phyloP scores from a whole-genome alignment of 2,797 vertebrate genomes.

The Spinus olivaceus region DNA sequence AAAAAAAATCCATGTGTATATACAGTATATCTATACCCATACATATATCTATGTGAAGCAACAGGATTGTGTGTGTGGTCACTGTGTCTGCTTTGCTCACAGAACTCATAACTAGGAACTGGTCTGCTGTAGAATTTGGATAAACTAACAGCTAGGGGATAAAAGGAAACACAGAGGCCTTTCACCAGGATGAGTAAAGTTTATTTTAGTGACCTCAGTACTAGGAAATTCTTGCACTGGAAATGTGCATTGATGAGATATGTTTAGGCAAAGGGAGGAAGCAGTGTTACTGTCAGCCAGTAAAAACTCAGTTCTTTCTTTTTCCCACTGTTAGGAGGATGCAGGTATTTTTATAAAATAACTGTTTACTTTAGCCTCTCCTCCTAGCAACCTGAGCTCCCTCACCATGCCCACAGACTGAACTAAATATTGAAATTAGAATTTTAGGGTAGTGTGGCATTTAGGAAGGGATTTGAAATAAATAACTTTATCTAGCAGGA shows the following conservation, averaged over 20 bases:
- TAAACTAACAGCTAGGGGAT: neutral
- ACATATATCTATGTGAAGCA: slow-evolving; percentile 71
- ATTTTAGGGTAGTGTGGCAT: neutral
- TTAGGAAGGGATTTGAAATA: neutral
- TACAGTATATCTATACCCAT: slow-evolving; percentile 62
- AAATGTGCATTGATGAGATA: neutral
- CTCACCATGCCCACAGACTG: neutral
- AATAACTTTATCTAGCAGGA: neutral
- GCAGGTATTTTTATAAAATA: neutral
- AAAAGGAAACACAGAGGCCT: neutral
- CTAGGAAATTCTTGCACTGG: neutral
- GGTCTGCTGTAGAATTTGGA: neutral
- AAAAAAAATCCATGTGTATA: slow-evolving; percentile 52
- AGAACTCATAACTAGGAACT: neutral
- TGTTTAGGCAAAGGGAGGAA: neutral
- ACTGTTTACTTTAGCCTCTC: neutral
- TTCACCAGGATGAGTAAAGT: neutral
- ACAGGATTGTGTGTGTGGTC: slow-evolving; percentile 62
- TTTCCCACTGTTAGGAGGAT: neutral
- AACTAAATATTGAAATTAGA: neutral
- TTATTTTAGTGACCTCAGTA: neutral
- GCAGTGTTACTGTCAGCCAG: neutral
- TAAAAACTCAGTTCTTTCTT: neutral
- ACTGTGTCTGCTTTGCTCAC: slow-evolving; percentile 54
- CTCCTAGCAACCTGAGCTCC: neutral